These are phyloP conservation scores for Camelus bactrianus DNA, from an alignment of 2,113 vertebrate genomes.

Conservation along the genomic window DNA sequence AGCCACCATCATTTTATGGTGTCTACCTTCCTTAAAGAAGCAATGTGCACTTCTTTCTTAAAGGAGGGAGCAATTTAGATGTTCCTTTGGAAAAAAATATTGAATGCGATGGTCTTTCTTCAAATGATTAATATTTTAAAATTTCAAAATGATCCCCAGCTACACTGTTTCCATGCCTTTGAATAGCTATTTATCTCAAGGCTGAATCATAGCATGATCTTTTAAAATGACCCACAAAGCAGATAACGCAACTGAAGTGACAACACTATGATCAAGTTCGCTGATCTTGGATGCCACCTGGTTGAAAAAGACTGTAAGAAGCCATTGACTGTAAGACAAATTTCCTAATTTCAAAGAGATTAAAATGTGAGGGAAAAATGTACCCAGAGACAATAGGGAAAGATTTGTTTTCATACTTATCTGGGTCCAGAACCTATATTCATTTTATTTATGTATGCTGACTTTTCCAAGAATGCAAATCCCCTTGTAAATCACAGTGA, in stretches of 20 bases:
- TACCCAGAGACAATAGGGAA: not conserved
- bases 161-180: not conserved
- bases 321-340: not conserved
- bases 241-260: not conserved
- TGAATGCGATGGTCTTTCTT: not conserved
- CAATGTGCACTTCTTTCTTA: not conserved
- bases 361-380: not conserved
- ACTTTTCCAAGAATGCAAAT: not conserved
- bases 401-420: not conserved
- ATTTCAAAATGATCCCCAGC: not conserved
- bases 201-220: not conserved
- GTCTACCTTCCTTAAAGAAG: not conserved
- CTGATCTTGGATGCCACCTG: not conserved
- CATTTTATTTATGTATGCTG: not conserved
- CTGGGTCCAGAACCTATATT: not conserved
- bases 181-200: conserved; percentile 1
- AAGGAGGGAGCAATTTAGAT: not conserved
- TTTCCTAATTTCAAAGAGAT: not conserved
- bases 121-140: not conserved
- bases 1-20: not conserved
- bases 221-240: not conserved
- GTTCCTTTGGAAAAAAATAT: not conserved
- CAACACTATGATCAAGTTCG: not conserved
- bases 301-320: not conserved
- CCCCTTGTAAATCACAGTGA: not conserved